Evolutionary conservation across 1,140 invertebrate species (phyloP), one percentile per base, ranked within the genome.

Genomic region (Achroia grisella): DNA sequence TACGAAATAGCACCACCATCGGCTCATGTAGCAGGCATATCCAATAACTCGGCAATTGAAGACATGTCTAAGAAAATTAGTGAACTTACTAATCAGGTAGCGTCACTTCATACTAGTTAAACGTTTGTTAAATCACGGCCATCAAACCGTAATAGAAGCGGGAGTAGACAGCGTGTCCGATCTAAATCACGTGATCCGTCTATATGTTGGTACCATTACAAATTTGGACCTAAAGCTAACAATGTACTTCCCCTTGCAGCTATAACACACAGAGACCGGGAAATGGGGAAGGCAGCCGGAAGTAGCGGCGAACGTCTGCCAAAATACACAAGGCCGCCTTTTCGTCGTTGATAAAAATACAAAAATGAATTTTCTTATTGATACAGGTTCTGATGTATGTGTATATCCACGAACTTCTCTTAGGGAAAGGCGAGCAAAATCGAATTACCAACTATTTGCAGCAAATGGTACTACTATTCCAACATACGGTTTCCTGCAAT

Each of bases 391-490:
- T 9, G 52, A 58, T 35, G 32, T 65, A 1, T 52, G 52, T 12
- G 55, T 52, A 0, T 39, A 51, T 27, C 56, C 62, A 8, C 17
- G 37, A 9, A 9, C 37, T 0, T 6, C 15, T 0, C 5, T 62
- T 3, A 15, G 6, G 12, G 36, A 28, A 13, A 39, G 11, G 17
- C 44, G 39, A 34, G 30, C 9, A 8, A 48, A 6, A n/a, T n/a
- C n/a, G n/a, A n/a, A n/a, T n/a, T n/a, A n/a, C n/a, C n/a, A n/a
- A n/a, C n/a, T n/a, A n/a, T 46, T 11, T 14, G 64, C 64, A n/a
- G 64, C 62, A 4, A 65, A 71, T 35, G 41, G 52, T 10, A 40
- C 55, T 3, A 10, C n/a, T 0, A 78, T 76, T n/a, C 9, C 28
- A 8, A 80, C 72, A 6, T 78, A 67, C 37, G 73, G 76, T 0